Base-by-base conservation (phyloP, 2,797 vertebrate genomes). In the Acipenser oxyrinchus region DNA sequence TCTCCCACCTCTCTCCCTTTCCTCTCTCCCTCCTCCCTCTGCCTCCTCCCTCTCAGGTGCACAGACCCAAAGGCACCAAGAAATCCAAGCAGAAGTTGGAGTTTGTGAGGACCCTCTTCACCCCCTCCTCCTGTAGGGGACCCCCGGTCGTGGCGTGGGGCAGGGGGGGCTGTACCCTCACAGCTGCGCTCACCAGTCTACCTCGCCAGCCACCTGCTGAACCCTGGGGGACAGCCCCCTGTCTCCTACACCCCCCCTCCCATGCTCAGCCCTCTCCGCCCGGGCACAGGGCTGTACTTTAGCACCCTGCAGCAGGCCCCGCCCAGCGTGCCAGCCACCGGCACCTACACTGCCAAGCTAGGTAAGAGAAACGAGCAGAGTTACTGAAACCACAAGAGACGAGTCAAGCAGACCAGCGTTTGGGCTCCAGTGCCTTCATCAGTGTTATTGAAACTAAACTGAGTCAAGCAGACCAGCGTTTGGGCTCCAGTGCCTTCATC, bases 251-350 rank as follows among this genome's bases (percentile, higher is more conserved):
- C 87, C 0, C 90, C 89, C 0, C 90, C 87, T 0, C 90, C 87
- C 0, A 91, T 91, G 89, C 82, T 92, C 55, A 89, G 86, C 76
- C 87, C 86, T 2, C 69, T 88, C 5, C 81, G 86, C 1, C 82
- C 78, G 23, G 86, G 87, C 8, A 87, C 86, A 0, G 84, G 89
- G 1, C 82, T 90, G 0, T 90, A 89, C 65, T 89, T 87, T 74
- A 87, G 68, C 74, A 80, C 77, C 0, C 76, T 89, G 64, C 79
- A 78, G 0, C 75, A 78, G 51, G 49, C 49, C 0, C 69, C 79
- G 0, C 13, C 78, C 6, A 72, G 69, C 48, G n/a, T 68, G 0
- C 53, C 69, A 0, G 71, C 77, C 0, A 60, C 69, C 13, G 75
- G 49, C 64, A 76, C 78, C 10, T 67, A 71, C 72, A 71, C 77